Conservation (phyloP, 2,888 invertebrate species). For the Drosophila aldrichi region DNA sequence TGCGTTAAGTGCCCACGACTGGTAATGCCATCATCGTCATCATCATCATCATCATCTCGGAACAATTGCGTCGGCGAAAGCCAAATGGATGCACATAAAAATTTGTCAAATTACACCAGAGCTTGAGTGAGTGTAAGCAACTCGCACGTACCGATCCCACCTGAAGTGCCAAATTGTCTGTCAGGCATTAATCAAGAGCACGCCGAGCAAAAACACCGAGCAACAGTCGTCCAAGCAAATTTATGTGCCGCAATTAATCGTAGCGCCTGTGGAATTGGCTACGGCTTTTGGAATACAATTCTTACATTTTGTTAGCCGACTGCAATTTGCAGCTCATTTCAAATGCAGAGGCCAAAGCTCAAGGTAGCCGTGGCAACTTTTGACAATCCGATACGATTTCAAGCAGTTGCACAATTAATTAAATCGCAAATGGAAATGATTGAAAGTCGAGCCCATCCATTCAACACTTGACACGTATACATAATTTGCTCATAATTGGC, state of each 20-base stretch:
- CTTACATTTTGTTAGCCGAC: constrained; percentile 10
- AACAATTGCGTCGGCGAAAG: constrained; percentile 32
- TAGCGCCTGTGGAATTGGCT: constrained; percentile 38
- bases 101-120: constrained; percentile 64
- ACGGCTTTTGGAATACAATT: constrained; percentile 43
- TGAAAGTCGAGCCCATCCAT: constrained; percentile 14
- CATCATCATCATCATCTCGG: constrained; percentile 25
- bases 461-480: constrained; percentile 17
- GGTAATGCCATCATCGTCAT: constrained; percentile 29
- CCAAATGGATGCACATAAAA: constrained; percentile 52
- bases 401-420: constrained; percentile 33
- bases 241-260: constrained; percentile 65
- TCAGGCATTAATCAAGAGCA: constrained; percentile 62
- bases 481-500: constrained; percentile 53
- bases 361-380: constrained; percentile 42
- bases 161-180: constrained; percentile 59
- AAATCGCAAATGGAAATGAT: constrained; percentile 16
- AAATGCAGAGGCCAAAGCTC: constrained; percentile 60
- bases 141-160: constrained; percentile 10
- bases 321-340: constrained; percentile 71
- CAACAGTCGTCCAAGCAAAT: constrained; percentile 47
- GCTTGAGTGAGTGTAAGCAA: constrained; percentile 17
- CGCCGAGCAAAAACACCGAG: constrained; percentile 29
- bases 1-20: constrained; percentile 33
- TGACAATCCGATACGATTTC: background rate